Evolutionary conservation across 2,888 invertebrate genomes (phyloP).

Genomic region (Lysandra bellargus): DNA sequence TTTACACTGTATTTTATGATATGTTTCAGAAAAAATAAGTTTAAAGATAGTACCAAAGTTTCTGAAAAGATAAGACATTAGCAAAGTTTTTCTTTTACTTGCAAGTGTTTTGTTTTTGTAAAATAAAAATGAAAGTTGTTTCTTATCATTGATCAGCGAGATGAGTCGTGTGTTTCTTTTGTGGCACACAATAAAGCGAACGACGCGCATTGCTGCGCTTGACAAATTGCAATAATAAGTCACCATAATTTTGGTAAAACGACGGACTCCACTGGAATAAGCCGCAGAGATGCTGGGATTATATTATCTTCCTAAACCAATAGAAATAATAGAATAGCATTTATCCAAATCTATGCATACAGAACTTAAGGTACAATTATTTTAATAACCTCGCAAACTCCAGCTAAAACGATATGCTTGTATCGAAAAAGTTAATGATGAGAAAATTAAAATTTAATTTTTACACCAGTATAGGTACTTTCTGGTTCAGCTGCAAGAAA

Average conservation of each 20-base stretch:
- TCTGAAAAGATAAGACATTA: not conserved
- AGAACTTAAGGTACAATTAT: too few species aligned
- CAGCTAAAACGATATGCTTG: too few species aligned
- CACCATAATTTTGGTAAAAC: not conserved
- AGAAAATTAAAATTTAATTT: too few species aligned
- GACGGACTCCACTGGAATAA: not conserved
- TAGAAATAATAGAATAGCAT: too few species aligned
- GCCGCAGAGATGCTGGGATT: not conserved
- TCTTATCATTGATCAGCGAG: conserved; percentile 19
- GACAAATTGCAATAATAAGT: conserved; percentile 19
- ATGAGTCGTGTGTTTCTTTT: conserved; percentile 19
- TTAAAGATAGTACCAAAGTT: not conserved
- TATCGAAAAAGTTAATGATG: too few species aligned
- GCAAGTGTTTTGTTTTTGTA: not conserved
- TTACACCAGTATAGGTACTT: too few species aligned
- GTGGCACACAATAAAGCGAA: conserved; percentile 17
- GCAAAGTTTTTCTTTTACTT: not conserved
- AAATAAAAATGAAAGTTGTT: conserved; percentile 6
- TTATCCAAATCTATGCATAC: too few species aligned
- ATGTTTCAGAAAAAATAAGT: not conserved
- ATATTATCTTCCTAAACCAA: too few species aligned
- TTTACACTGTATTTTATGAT: too few species aligned
- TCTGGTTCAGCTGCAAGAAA: too few species aligned
- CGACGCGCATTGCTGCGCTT: conserved; percentile 30
- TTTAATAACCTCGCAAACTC: too few species aligned